These are phyloP conservation scores for Pterobdella sp. DNA, from an alignment of 2,888 invertebrate species.

Conservation along the genomic window DNA sequence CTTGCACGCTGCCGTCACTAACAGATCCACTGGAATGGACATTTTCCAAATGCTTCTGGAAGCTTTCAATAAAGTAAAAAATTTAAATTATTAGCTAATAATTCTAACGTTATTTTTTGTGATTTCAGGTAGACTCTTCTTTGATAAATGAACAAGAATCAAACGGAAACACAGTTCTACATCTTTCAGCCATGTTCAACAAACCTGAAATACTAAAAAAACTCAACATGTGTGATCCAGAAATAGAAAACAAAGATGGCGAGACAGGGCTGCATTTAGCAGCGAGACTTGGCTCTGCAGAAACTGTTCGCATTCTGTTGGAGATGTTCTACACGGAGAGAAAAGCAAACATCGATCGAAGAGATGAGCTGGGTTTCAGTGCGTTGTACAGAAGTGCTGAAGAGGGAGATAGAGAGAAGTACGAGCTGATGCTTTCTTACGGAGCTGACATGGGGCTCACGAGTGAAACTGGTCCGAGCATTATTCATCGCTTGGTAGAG, in stretches of 20 bases:
- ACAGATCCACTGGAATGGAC: constrained; percentile 23
- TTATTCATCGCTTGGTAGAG: constrained; percentile 31
- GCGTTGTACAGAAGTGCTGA: constrained; percentile 30
- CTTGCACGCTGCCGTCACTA: constrained; percentile 24
- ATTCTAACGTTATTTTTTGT: too few species aligned
- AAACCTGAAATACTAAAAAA: constrained; percentile 24
- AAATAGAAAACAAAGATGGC: constrained; percentile 33
- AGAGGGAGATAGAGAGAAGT: constrained; percentile 29
- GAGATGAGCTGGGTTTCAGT: constrained; percentile 29
- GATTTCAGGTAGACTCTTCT: constrained; percentile 12
- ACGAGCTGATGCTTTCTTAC: constrained; percentile 26
- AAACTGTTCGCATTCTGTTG: constrained; percentile 25
- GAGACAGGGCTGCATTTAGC: constrained; percentile 32
- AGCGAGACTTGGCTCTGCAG: constrained; percentile 26
- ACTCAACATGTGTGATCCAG: constrained; percentile 26
- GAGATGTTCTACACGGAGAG: constrained; percentile 29
- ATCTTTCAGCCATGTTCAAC: constrained; percentile 29
- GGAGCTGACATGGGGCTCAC: constrained; percentile 32
- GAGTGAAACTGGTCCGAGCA: constrained; percentile 21
- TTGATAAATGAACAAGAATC: constrained; percentile 29
- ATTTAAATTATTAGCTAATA: too few species aligned
- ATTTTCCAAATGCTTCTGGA: constrained; percentile 21
- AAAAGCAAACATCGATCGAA: constrained; percentile 30
- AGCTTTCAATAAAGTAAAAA: constrained; percentile 24
- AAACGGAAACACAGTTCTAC: constrained; percentile 31